Percentiles rank a stretch among this genome's conserved stretches.
Conservation (phyloP, 2,888 invertebrate genomes). For the Andrena dorsata region DNA sequence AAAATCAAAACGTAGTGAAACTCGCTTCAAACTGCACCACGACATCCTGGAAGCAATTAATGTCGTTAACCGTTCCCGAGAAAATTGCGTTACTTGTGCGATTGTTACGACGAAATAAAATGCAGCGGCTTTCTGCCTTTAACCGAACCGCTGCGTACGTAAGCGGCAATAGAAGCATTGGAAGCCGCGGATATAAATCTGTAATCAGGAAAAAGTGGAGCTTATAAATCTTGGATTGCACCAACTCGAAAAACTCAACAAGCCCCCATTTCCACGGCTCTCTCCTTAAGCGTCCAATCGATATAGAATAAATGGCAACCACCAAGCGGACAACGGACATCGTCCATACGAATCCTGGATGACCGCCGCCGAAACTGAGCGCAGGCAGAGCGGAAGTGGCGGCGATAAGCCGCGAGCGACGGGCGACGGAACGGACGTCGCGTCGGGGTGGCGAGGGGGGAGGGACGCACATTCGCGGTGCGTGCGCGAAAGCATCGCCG, state of each 20-base stretch:
- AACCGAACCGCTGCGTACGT: background rate
- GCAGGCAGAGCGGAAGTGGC: conserved; percentile 7
- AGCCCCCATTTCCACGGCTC: too few species aligned
- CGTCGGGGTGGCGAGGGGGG: too few species aligned
- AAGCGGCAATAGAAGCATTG: background rate
- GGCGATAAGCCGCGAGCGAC: conserved; percentile 34
- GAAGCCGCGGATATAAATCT: background rate
- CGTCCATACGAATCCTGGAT: conserved; percentile 29
- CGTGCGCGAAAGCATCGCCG: conserved; percentile 67
- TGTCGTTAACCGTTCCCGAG: conserved; percentile 19
- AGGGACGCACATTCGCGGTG: conserved; percentile 61
- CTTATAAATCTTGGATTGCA: too few species aligned
- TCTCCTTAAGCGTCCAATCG: background rate
- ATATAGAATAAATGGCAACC: conserved; percentile 12
- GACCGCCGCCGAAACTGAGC: conserved; percentile 31
- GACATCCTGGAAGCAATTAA: conserved; percentile 43
- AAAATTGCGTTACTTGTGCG: conserved; percentile 24
- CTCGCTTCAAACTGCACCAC: conserved; percentile 24
- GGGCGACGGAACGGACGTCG: conserved; percentile 20
- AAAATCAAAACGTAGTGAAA: conserved; percentile 41
- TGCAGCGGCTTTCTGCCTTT: background rate
- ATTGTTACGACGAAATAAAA: conserved; percentile 9
- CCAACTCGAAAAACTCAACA: too few species aligned
- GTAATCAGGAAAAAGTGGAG: too few species aligned
- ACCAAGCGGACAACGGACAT: conserved; percentile 12